These are phyloP conservation scores for Trypoxylon attenuatum DNA, from an alignment of 2,888 invertebrate genomes.

Conservation along the genomic window DNA sequence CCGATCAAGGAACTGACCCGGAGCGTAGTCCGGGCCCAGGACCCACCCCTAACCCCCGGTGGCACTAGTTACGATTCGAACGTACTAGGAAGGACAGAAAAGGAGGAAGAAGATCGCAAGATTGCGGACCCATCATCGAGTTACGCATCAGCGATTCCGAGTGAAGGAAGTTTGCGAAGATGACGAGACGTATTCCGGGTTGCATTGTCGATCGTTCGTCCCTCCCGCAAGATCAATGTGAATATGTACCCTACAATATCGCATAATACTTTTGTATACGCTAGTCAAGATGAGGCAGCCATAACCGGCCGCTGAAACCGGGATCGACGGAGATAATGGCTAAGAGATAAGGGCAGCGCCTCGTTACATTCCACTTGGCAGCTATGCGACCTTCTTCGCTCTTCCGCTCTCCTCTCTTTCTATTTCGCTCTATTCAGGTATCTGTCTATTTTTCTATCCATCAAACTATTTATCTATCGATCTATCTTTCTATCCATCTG, in stretches of 20 bases:
- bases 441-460: slow-evolving; percentile 32
- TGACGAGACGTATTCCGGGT: slow-evolving; percentile 34
- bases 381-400: slow-evolving; percentile 48
- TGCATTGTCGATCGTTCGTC: slow-evolving; percentile 34
- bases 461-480: not conserved
- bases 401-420: slow-evolving; percentile 23
- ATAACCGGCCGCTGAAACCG: slow-evolving; percentile 49
- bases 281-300: slow-evolving; percentile 22
- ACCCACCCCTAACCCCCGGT: too few species aligned
- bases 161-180: slow-evolving; percentile 16
- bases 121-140: not conserved
- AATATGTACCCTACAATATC: slow-evolving; percentile 36
- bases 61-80: too few species aligned
- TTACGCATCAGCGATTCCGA: slow-evolving; percentile 8
- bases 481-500: not conserved
- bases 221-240: slow-evolving; percentile 22
- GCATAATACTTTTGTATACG: slow-evolving; percentile 48
- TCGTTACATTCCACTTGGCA: slow-evolving; percentile 59
- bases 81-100: too few species aligned
- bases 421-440: slow-evolving; percentile 43
- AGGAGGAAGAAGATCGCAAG: too few species aligned
- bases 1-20: too few species aligned
- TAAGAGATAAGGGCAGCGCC: slow-evolving; percentile 60
- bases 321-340: slow-evolving; percentile 61
- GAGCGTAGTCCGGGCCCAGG: too few species aligned